These are phyloP conservation scores for Jordanella pulchra DNA, from an alignment of 2,797 vertebrate genomes.

Conservation along the genomic window DNA sequence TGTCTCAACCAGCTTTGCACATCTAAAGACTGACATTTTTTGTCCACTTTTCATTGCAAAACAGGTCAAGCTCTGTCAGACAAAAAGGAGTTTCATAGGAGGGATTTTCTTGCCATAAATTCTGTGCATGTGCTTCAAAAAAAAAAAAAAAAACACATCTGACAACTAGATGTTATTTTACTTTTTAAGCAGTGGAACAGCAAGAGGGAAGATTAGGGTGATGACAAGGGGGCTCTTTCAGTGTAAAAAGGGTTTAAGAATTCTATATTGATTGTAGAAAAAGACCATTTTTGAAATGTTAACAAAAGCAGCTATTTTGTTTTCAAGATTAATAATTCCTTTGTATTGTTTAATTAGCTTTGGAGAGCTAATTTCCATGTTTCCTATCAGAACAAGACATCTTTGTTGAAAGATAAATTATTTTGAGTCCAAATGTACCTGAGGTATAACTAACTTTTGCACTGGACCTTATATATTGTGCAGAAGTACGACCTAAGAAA, in stretches of 20 bases:
- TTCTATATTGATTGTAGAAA: neutral
- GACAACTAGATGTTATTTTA: neutral
- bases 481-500: too few species aligned
- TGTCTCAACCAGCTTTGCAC: slow-evolving; percentile 1
- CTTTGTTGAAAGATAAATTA: too few species aligned
- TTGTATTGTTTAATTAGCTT: neutral
- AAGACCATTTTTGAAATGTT: too few species aligned
- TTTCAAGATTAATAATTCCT: too few species aligned
- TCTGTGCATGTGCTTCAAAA: neutral
- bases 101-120: neutral
- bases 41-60: neutral
- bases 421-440: too few species aligned
- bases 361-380: neutral
- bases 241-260: neutral
- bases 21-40: neutral
- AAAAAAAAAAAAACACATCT: too few species aligned
- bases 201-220: neutral
- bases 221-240: neutral
- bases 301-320: too few species aligned
- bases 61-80: neutral
- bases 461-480: too few species aligned
- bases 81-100: neutral
- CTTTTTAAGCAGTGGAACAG: neutral
- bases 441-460: too few species aligned
- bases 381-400: neutral